Percentiles rank a stretch among this genome's conserved stretches.
phyloP scores from a whole-genome alignment of 2,797 vertebrate genomes.

The Morus bassanus region DNA sequence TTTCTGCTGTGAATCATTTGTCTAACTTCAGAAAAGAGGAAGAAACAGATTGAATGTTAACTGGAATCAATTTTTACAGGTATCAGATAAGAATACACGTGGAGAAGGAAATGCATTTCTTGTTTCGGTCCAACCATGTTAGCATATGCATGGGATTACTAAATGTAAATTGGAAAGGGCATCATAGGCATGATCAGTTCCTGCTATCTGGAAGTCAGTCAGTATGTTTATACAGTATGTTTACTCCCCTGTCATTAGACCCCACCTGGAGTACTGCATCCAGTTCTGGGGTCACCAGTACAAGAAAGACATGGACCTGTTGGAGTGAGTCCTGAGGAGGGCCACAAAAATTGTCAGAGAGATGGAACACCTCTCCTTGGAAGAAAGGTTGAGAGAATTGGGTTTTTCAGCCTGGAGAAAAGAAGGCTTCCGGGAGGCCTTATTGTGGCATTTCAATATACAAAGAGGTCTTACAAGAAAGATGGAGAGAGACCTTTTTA shows the following conservation, averaged over 20 bases:
- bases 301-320: neutral
- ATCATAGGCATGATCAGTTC: neutral
- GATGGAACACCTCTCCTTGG: neutral
- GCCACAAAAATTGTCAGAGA: neutral
- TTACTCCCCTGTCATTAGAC: neutral
- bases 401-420: rapidly evolving
- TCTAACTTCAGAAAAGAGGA: neutral
- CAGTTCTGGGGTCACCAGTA: neutral
- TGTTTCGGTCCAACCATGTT: neutral
- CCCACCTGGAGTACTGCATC: neutral
- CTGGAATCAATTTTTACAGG: neutral
- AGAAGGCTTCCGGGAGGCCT: no score
- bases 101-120: neutral
- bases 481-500: neutral
- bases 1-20: neutral
- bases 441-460: no score
- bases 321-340: neutral
- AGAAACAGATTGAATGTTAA: neutral
- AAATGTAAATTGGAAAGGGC: neutral
- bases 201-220: neutral
- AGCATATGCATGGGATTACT: neutral
- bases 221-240: neutral
- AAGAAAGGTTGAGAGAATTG: neutral
- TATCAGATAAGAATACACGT: neutral
- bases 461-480: no score